Percentiles rank a stretch among this genome's conserved stretches.
Evolutionary conservation across 2,888 invertebrate genomes (phyloP).

Genomic region (Salticus scenicus): DNA sequence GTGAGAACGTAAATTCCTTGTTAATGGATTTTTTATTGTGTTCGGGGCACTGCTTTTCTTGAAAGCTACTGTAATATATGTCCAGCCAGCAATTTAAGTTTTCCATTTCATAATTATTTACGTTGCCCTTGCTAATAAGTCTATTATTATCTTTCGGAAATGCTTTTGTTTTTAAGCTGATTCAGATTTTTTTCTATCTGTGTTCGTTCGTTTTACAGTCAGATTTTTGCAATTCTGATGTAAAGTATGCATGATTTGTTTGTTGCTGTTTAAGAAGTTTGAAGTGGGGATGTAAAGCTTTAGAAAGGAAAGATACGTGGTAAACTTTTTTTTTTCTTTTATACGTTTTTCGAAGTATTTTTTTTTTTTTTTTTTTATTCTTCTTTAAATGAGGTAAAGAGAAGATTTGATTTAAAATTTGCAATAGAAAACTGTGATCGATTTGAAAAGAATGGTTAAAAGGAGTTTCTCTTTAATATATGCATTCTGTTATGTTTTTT

Average conservation of each 20-base stretch:
- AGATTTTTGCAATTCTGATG: background rate
- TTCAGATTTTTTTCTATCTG: background rate
- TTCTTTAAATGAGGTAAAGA: too few relatives aligned
- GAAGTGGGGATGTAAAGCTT: too few relatives aligned
- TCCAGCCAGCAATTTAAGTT: constrained; percentile 66
- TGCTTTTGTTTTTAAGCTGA: constrained; percentile 35
- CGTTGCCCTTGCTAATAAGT: constrained; percentile 63
- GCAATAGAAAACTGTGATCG: too few relatives aligned
- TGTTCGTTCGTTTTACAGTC: background rate
- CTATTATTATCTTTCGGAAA: constrained; percentile 59
- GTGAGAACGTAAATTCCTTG: constrained; percentile 68
- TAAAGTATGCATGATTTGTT: background rate
- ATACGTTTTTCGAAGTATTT: too few relatives aligned
- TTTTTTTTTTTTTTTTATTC: too few relatives aligned
- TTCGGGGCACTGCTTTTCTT: constrained; percentile 56
- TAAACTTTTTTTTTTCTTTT: too few relatives aligned
- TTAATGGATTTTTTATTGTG: constrained; percentile 70
- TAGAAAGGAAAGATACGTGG: too few relatives aligned
- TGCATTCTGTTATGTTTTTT: too few relatives aligned
- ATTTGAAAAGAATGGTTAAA: too few relatives aligned
- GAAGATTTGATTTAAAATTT: too few relatives aligned
- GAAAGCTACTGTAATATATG: constrained; percentile 63
- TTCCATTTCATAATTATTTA: constrained; percentile 69
- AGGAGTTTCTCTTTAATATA: too few relatives aligned
- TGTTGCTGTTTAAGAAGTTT: too few relatives aligned